Conservation (phyloP, 2,888 invertebrate species). For the Rhamnusium bicolor region DNA sequence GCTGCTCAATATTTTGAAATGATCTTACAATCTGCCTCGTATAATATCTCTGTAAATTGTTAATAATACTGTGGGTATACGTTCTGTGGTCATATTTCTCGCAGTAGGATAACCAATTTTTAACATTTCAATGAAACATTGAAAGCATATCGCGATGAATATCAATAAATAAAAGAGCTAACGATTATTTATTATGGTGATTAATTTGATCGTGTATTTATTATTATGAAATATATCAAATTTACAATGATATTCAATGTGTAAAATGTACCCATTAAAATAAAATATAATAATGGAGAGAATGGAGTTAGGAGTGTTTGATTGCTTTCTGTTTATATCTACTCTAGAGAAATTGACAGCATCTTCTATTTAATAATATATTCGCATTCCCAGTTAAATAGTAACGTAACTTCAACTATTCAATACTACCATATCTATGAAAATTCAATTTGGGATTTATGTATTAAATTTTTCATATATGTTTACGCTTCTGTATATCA, state of each 20-base stretch:
- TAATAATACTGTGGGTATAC: constrained; percentile 2
- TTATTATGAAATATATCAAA: neutral
- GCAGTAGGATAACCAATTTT: constrained; percentile 1
- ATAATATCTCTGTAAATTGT: constrained; percentile 14
- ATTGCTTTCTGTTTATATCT: neutral
- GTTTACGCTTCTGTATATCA: too few species aligned
- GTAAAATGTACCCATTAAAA: neutral
- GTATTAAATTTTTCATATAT: too few species aligned
- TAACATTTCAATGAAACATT: constrained; percentile 21
- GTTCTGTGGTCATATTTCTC: constrained; percentile 11
- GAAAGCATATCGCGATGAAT: neutral
- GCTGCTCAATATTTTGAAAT: constrained; percentile 6
- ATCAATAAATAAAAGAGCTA: neutral
- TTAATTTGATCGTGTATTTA: neutral
- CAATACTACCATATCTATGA: too few species aligned
- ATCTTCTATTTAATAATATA: too few species aligned
- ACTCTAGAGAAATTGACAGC: too few species aligned
- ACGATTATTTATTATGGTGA: neutral
- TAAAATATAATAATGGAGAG: too few species aligned
- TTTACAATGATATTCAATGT: neutral
- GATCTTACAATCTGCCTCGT: neutral
- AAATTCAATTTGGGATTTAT: too few species aligned
- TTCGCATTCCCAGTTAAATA: too few species aligned
- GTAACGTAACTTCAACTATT: too few species aligned
- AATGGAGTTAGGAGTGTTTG: neutral